phyloP scores from a whole-genome alignment of 2,797 vertebrate genomes.

The Macroramphosus scolopax region DNA sequence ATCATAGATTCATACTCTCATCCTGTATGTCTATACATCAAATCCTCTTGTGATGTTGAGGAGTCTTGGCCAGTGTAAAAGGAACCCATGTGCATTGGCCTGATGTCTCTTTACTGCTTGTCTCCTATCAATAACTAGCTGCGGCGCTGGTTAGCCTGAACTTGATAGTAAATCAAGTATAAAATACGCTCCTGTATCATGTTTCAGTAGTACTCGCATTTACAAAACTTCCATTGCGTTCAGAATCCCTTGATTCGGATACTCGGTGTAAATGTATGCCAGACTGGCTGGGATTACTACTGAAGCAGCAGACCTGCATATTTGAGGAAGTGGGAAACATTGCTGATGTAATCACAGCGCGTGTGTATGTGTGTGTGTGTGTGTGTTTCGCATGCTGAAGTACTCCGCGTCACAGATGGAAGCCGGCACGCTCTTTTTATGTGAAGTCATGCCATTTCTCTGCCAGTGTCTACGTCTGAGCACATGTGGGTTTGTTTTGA shows the following conservation, averaged over 20 bases:
- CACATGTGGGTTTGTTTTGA: slow-evolving; percentile 4
- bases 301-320: slow-evolving; percentile 30
- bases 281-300: slow-evolving; percentile 12
- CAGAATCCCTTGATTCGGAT: not conserved
- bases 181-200: no score
- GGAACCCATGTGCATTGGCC: no score
- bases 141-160: no score
- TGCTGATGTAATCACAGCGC: slow-evolving; percentile 28
- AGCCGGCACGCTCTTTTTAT: slow-evolving; percentile 13
- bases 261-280: slow-evolving; percentile 2
- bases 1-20: no score
- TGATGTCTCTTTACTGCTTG: no score
- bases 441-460: not conserved
- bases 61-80: no score
- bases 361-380: slow-evolving; percentile 13
- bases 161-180: no score
- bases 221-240: not conserved
- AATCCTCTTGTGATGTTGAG: no score
- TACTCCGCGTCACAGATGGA: slow-evolving; percentile 34
- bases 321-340: slow-evolving; percentile 49
- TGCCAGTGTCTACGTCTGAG: not conserved
- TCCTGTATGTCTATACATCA: no score
- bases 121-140: no score
- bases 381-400: no score
- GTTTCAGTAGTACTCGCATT: not conserved